phyloP scores from a whole-genome alignment of 2,797 vertebrate species.

The Neosilurus mollespiculum region DNA sequence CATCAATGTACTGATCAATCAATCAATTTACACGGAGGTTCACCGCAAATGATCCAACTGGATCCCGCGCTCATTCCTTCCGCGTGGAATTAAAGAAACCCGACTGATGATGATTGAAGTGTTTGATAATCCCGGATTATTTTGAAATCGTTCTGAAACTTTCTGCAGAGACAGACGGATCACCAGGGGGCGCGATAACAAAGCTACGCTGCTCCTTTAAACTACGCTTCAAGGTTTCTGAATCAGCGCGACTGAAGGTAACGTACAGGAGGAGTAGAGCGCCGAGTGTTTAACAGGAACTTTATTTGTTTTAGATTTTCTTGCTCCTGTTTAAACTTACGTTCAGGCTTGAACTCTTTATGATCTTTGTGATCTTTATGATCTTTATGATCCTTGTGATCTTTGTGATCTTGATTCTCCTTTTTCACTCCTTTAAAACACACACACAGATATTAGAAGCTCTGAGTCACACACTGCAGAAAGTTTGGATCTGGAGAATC shows the following conservation, averaged over 20 bases:
- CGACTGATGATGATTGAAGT: too few relatives aligned
- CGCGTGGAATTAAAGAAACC: too few relatives aligned
- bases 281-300: neutral
- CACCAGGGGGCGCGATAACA: neutral
- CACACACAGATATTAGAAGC: neutral
- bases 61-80: too few relatives aligned
- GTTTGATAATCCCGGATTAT: too few relatives aligned
- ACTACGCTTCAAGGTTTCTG: neutral
- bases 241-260: neutral
- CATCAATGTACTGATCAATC: too few relatives aligned
- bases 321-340: constrained; percentile 37
- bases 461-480: neutral
- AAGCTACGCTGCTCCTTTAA: neutral
- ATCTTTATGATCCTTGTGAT: neutral
- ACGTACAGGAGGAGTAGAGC: neutral
- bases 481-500: neutral
- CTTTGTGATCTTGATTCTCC: constrained; percentile 30
- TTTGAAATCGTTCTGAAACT: neutral
- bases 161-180: neutral
- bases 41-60: too few relatives aligned
- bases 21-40: neutral
- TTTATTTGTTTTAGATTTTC: neutral
- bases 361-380: constrained; percentile 16
- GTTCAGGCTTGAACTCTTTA: constrained; percentile 26
- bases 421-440: constrained; percentile 33